Evolutionary conservation across 2,797 vertebrate species (phyloP).

Genomic region (Neoniphon sammara): DNA sequence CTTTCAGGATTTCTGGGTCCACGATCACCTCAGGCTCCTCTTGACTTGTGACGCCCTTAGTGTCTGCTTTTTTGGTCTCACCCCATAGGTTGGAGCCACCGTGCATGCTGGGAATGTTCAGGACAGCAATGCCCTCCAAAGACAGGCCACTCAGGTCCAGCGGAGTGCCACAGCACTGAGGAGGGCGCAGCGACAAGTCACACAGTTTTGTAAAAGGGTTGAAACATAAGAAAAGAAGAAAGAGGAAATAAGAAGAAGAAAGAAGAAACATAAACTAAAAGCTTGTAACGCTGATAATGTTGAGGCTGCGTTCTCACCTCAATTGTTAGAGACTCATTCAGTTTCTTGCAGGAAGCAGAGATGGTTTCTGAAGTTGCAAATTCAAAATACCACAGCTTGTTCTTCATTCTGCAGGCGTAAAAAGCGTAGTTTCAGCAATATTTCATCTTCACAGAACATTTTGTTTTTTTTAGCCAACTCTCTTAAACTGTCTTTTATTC

Average conservation of each 20-base stretch:
- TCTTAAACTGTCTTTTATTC: too few species aligned
- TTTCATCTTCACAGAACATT: conserved; percentile 39
- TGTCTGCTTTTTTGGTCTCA: conserved; percentile 87
- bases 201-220: too few species aligned
- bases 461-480: conserved; percentile 5
- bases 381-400: conserved; percentile 98
- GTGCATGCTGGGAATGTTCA: conserved; percentile 97
- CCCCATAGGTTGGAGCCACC: conserved; percentile 97
- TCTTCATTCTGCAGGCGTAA: conserved; percentile 89
- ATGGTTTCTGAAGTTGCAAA: conserved; percentile 97
- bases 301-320: conserved; percentile 82
- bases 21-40: conserved; percentile 86
- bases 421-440: conserved; percentile 16
- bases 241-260: too few species aligned
- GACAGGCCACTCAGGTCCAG: conserved; percentile 88
- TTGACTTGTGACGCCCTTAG: conserved; percentile 63
- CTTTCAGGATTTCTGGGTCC: conserved; percentile 90
- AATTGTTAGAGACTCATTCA: conserved; percentile 88
- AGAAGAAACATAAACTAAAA: too few species aligned
- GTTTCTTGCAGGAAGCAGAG: conserved; percentile 93
- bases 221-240: too few species aligned
- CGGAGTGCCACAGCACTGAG: conserved; percentile 87
- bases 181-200: background rate
- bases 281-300: background rate
- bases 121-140: conserved; percentile 90